These are phyloP conservation scores for Gryllus longicercus DNA, from an alignment of 2,888 invertebrate genomes.

Conservation along the genomic window DNA sequence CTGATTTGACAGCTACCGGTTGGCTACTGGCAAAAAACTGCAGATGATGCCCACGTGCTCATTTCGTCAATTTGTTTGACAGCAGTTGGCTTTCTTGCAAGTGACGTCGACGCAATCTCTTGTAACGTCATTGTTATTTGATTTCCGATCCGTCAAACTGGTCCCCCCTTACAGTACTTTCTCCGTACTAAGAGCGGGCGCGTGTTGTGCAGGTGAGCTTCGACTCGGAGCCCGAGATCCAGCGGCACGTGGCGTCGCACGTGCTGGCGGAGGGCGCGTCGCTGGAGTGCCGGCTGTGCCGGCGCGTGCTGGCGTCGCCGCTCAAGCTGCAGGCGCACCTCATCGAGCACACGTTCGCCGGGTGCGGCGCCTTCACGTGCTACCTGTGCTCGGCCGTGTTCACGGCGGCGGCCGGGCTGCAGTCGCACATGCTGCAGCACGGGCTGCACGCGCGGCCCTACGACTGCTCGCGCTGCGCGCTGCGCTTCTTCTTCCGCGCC, in stretches of 20 bases:
- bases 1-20: no score
- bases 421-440: constrained; percentile 76
- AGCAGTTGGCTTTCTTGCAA: no score
- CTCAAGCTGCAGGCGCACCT: constrained; percentile 81
- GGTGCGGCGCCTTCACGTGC: constrained; percentile 77
- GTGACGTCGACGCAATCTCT: no score
- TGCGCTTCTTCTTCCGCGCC: constrained; percentile 86
- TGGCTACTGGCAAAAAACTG: no score
- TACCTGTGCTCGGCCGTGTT: constrained; percentile 86
- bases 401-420: constrained; percentile 73
- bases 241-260: constrained; percentile 58
- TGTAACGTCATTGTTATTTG: no score
- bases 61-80: no score
- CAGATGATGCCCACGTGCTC: no score
- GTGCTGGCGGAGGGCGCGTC: constrained; percentile 52
- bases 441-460: constrained; percentile 77
- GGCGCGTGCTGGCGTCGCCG: constrained; percentile 71
- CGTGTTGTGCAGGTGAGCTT: constrained; percentile 51
- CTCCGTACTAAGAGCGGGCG: no score
- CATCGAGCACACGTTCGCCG: constrained; percentile 89
- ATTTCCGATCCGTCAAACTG: no score
- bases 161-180: no score
- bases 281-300: constrained; percentile 78
- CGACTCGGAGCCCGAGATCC: constrained; percentile 60
- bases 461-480: constrained; percentile 76